Conservation (phyloP, 2,113 vertebrate genomes). For the Caranx melampygus region DNA sequence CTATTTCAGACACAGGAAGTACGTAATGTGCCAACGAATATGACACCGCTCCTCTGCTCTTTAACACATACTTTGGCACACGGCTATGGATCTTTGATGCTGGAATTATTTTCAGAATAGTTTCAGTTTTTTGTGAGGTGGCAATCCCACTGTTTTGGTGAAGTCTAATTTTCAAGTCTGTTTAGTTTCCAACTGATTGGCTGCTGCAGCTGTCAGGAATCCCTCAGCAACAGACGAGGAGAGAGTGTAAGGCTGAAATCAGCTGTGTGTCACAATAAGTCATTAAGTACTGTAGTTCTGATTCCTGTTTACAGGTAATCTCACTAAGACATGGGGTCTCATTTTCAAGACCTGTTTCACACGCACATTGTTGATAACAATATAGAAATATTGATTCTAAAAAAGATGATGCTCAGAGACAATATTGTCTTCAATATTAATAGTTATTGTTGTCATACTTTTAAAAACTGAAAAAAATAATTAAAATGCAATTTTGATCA, state of each 20-base stretch:
- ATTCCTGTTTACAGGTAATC: background rate
- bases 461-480: no score
- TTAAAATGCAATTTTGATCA: background rate
- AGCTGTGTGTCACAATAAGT: background rate
- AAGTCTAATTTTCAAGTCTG: constrained; percentile 30
- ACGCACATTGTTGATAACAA: background rate
- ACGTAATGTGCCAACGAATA: constrained; percentile 41
- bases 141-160: constrained; percentile 3
- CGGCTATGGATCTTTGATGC: background rate
- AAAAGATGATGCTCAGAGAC: background rate
- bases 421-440: no score
- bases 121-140: no score
- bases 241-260: constrained; percentile 8
- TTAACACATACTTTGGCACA: constrained; percentile 12
- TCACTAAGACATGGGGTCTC: no score
- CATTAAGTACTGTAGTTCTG: background rate
- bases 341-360: no score
- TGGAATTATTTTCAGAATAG: constrained; percentile 29
- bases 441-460: no score
- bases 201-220: constrained; percentile 17
- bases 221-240: constrained; percentile 1
- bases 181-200: constrained; percentile 22
- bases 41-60: constrained; percentile 32
- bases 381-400: background rate
- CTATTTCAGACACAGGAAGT: constrained; percentile 59